Evolutionary conservation across 2,797 vertebrate species (phyloP), one percentile per base, ranked within the genome.

Genomic region (Enteromius trimaculatus): DNA sequence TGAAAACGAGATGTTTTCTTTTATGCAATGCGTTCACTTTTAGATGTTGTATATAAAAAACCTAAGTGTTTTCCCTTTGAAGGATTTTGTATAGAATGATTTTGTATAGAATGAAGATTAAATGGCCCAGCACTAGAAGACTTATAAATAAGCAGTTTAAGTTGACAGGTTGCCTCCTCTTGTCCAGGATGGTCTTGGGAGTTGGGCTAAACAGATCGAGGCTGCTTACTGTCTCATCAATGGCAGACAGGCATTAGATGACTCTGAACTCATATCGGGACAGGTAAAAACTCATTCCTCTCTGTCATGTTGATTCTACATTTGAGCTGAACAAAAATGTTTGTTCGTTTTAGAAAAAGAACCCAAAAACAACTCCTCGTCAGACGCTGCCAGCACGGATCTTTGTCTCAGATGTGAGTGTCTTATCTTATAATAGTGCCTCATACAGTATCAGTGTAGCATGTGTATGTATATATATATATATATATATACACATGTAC

Each of bases 141-240:
- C 8, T 42, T 42, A 14, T 10, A 49, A 11, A 34, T 2, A n/a
- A n/a, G 10, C 21, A 26, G 51, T 8, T 2, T 1, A 62, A 23
- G 65, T 39, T 37, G 17, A 6, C n/a, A 39, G 6, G 8, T 17
- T 83, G 2, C 14, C 1, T 34, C 10, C 88, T 42, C 72, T 85
- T 90, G 92, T 91, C 85, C 88, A 99, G 97, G 96, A 94, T 83
- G 96, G 95, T 80, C 94, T 99, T 71, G 92, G 86, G 88, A 88
- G 78, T 0, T 99, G 98, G 98, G 95, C 96, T 1, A 94, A 95
- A 55, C 95, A 96, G 91, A 95, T 99, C 78, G 94, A 96, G 85
- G 89, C 87, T 10, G 94, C 94, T 80, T 79, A 95, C 87, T 96
- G 94, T 92, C 94, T 99, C 84, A 95, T 99, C 62, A 96, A 97